phyloP scores from a whole-genome alignment of 2,113 vertebrate genomes.

The Pseudorectes ferrugineus region DNA sequence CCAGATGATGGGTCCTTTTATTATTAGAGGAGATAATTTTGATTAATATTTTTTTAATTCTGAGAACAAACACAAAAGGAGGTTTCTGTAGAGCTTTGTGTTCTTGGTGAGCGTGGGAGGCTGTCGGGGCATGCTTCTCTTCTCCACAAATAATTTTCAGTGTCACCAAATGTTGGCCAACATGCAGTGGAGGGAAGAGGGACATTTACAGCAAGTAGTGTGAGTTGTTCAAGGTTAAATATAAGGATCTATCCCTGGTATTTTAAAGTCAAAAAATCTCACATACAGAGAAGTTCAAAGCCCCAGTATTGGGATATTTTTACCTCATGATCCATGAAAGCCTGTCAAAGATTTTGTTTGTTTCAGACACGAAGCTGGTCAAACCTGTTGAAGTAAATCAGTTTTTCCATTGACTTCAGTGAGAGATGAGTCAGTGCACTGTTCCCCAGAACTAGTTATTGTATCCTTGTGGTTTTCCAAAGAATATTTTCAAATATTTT shows the following conservation, averaged over 20 bases:
- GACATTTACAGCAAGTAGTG: background rate
- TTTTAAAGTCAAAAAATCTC: background rate
- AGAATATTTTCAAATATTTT: background rate
- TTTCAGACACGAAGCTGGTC: background rate
- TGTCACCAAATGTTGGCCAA: background rate
- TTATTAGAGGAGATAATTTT: conserved; percentile 53
- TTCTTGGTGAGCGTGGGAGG: conserved; percentile 8
- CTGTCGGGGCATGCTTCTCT: background rate
- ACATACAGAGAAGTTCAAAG: background rate
- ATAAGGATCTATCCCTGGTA: background rate
- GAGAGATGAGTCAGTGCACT: background rate
- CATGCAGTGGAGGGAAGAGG: background rate
- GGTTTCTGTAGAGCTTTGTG: conserved; percentile 4
- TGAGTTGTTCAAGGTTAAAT: background rate
- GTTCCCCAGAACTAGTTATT: background rate
- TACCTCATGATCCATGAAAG: background rate
- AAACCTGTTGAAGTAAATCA: background rate
- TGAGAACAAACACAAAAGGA: conserved; percentile 32
- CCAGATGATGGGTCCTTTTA: conserved; percentile 20
- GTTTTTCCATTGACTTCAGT: background rate
- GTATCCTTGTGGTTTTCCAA: background rate
- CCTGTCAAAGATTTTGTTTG: background rate
- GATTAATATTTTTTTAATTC: conserved; percentile 21
- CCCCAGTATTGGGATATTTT: background rate
- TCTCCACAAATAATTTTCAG: conserved; percentile 14